Base-by-base conservation (phyloP, 2,113 vertebrate genomes). In the Dascyllus trimaculatus region DNA sequence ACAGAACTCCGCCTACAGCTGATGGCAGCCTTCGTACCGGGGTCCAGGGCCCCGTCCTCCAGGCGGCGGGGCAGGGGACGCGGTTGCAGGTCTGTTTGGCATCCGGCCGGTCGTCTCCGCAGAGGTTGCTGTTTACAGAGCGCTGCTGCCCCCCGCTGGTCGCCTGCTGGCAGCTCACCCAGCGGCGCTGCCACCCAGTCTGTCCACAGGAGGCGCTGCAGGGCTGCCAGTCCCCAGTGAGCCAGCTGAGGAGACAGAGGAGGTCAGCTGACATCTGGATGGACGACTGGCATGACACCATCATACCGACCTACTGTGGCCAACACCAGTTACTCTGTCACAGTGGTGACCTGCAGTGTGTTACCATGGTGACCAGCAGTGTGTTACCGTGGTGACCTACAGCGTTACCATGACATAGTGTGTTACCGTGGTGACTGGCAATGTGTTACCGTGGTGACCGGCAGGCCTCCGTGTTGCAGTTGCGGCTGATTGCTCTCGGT, bases 131-230 rank as follows among this genome's bases (percentile, higher is more conserved):
- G 63, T 96, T 94, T 4, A 98, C 95, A 0, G 96, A 95, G 25
- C 95, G 96, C 1, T 94, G 96, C 0, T 95, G 96, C 0, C 94
- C 94, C 14, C 94, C 95, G 40, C 96, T 94, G 0, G 96, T 91
- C 1, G 89, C 89, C 43, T 97, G 96, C 69, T 97, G 86, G 8
- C 98, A 99, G 52, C 94, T 95, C 40, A 99, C 97, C 0, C 94
- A 93, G 15, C 98, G 96, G 0, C 94, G 93, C 82, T 97, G 96
- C 35, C 94, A 95, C 4, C 98, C 97, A 0, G 93, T 94, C 84
- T 96, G 96, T 40, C 98, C 98, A 22, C 98, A 99, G 1, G 95
- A 95, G 88, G 95, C 95, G 67, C 96, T 97, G 92, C 98, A 99
- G 7, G 93, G 92, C 64, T 96, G 96, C 98, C 98, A 99, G 5